phyloP scores from a whole-genome alignment of 2,888 invertebrate species.

The Caenorhabditis sp. region DNA sequence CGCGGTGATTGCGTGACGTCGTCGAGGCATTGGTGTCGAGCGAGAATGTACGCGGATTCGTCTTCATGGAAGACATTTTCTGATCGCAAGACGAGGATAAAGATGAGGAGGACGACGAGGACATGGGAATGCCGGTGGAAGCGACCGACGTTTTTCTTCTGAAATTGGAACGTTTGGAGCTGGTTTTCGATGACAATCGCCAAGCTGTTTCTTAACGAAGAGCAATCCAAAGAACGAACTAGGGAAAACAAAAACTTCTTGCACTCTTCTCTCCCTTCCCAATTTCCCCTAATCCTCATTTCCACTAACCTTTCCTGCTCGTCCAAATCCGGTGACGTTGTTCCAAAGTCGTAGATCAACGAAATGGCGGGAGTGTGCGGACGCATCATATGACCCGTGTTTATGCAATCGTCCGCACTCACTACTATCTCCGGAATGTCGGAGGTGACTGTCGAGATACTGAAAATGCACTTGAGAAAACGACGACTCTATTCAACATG shows the following conservation, averaged over 20 bases:
- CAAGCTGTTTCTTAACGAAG: too few species aligned
- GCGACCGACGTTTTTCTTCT: constrained; percentile 36
- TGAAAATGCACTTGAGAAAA: constrained; percentile 17
- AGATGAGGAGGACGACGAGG: constrained; percentile 56
- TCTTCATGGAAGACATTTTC: constrained; percentile 24
- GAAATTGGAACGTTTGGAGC: too few species aligned
- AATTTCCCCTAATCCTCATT: background rate
- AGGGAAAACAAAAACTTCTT: too few species aligned
- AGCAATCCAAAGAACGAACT: too few species aligned
- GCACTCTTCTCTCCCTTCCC: background rate
- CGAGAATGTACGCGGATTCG: constrained; percentile 45
- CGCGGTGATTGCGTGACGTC: constrained; percentile 34
- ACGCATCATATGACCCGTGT: constrained; percentile 48
- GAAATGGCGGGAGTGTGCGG: constrained; percentile 78
- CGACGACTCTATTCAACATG: background rate
- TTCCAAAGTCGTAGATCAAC: constrained; percentile 79
- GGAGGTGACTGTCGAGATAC: constrained; percentile 74
- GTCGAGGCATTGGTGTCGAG: constrained; percentile 55
- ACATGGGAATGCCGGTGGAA: constrained; percentile 44
- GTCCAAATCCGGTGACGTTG: constrained; percentile 51
- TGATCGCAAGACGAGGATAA: constrained; percentile 52
- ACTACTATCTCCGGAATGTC: constrained; percentile 82
- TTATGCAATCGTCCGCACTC: constrained; percentile 69
- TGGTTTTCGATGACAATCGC: too few species aligned
- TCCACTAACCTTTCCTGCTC: constrained; percentile 50